Evolutionary conservation across 2,797 vertebrate species (phyloP).

Genomic region (Ceryle rudis): DNA sequence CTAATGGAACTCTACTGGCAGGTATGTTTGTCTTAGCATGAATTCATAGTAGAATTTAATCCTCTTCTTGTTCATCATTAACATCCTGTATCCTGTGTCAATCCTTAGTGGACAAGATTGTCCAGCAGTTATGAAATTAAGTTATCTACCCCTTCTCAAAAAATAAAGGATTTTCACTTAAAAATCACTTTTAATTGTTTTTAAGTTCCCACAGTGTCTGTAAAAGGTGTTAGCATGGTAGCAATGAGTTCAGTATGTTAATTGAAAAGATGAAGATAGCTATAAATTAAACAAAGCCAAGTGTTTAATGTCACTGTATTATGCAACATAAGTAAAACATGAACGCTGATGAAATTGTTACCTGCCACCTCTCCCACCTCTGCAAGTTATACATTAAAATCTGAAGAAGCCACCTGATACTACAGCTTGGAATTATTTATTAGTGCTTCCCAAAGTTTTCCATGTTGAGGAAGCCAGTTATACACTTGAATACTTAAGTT

Average conservation of each 20-base stretch:
- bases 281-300: constrained; percentile 21
- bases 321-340: constrained; percentile 2
- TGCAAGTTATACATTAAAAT: constrained; percentile 1
- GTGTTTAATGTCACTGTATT: neutral
- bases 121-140: neutral
- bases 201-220: neutral
- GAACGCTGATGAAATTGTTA: neutral
- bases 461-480: constrained; percentile 66
- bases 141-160: neutral
- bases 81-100: neutral
- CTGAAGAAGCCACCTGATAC: constrained; percentile 67
- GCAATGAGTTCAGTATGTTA: neutral
- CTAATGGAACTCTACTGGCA: constrained; percentile 84
- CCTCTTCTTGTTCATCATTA: neutral
- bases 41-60: neutral
- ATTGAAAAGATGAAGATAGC: neutral
- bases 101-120: neutral
- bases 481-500: constrained; percentile 46
- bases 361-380: no score
- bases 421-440: constrained; percentile 77
- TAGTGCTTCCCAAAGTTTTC: constrained; percentile 69
- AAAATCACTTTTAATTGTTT: neutral
- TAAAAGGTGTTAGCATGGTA: neutral
- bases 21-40: constrained; percentile 75
- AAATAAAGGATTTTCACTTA: neutral